Conservation (phyloP, 2,888 invertebrate genomes). For the Drosophila borealis region DNA sequence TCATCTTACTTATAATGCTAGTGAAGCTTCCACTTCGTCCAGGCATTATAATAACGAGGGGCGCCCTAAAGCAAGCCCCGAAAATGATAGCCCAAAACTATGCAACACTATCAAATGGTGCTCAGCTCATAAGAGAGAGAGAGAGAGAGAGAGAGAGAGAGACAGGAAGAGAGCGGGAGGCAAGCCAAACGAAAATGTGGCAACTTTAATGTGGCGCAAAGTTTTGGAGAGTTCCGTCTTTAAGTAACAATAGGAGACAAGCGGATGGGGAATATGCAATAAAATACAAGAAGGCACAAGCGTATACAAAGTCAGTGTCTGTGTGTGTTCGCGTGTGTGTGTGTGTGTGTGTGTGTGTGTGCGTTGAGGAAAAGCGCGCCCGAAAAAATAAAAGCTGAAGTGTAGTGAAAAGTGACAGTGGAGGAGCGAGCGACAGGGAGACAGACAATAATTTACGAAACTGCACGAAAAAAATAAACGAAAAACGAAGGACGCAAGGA, state of each 20-base stretch:
- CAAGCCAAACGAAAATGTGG: slow-evolving; percentile 34
- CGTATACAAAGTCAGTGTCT: slow-evolving; percentile 27
- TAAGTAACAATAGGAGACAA: slow-evolving; percentile 61
- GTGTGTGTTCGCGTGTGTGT: slow-evolving; percentile 11
- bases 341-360: slow-evolving; percentile 21
- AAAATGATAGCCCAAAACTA: slow-evolving; percentile 63
- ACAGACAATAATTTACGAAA: slow-evolving; percentile 80
- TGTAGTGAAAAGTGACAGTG: slow-evolving; percentile 72
- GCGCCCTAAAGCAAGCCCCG: slow-evolving; percentile 44
- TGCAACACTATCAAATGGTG: slow-evolving; percentile 71
- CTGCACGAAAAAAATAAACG: slow-evolving; percentile 43
- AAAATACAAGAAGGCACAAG: slow-evolving; percentile 67
- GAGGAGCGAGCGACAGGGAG: slow-evolving; percentile 62
- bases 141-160: not conserved
- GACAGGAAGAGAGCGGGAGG: not conserved
- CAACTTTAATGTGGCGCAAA: slow-evolving; percentile 58
- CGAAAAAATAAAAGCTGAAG: slow-evolving; percentile 54
- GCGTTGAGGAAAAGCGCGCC: slow-evolving; percentile 6
- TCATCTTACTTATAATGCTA: slow-evolving; percentile 74
- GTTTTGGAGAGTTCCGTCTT: slow-evolving; percentile 42
- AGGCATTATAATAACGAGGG: slow-evolving; percentile 66
- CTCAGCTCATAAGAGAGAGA: slow-evolving; percentile 17
- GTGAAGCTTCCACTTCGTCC: slow-evolving; percentile 51
- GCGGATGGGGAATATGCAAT: slow-evolving; percentile 81
- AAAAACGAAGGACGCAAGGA: slow-evolving; percentile 30